Conservation (phyloP, 2,113 vertebrate genomes). For the Nerophis ophidion region DNA sequence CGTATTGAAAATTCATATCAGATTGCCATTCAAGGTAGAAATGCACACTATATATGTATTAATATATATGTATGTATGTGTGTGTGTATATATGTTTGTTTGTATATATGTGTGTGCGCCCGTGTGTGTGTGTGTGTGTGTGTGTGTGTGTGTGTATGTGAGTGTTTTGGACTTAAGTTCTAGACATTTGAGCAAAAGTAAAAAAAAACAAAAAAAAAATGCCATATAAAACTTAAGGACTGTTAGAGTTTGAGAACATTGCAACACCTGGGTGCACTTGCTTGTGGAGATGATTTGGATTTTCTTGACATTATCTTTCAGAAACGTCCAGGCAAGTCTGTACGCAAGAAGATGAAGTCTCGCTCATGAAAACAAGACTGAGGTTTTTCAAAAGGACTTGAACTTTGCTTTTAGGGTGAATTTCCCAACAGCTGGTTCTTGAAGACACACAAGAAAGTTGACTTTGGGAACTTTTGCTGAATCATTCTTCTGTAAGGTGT, state of each 20-base stretch:
- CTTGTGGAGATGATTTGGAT: not conserved
- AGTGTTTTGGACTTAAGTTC: too few relatives aligned
- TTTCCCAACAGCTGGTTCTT: not conserved
- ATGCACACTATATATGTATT: too few relatives aligned
- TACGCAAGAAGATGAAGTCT: slow-evolving; percentile 85
- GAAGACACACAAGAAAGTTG: not conserved
- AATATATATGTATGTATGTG: too few relatives aligned
- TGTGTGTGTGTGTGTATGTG: too few relatives aligned
- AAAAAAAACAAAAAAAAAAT: not conserved
- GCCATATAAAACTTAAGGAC: too few relatives aligned
- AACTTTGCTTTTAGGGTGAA: slow-evolving; percentile 12
- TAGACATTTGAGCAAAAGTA: not conserved
- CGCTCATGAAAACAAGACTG: slow-evolving; percentile 49
- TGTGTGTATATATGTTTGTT: too few relatives aligned
- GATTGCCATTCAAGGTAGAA: too few relatives aligned
- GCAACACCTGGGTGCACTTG: not conserved
- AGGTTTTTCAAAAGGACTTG: not conserved
- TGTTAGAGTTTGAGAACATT: too few relatives aligned
- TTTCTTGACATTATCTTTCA: slow-evolving; percentile 48
- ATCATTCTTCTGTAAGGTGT: not conserved
- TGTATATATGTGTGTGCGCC: too few relatives aligned
- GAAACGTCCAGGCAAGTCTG: slow-evolving; percentile 91
- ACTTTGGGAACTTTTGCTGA: slow-evolving; percentile 6
- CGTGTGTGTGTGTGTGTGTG: too few relatives aligned
- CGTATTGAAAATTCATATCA: too few relatives aligned